phyloP scores from a whole-genome alignment of 2,888 invertebrate species.

The Nomada ruficornis region DNA sequence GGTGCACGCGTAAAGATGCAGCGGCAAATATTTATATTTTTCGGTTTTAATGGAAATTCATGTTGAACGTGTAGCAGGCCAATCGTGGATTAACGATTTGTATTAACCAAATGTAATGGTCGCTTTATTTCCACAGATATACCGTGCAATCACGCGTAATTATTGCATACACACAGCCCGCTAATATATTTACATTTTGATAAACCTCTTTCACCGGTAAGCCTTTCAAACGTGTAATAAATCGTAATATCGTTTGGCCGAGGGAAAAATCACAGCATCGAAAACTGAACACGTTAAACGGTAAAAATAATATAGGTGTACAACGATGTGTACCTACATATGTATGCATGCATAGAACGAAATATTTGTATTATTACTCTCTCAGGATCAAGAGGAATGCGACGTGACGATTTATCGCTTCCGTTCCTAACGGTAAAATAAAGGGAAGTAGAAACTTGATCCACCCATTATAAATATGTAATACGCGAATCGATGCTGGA shows the following conservation, averaged over 20 bases:
- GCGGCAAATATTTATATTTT: slow-evolving; percentile 66
- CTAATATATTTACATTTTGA: slow-evolving; percentile 63
- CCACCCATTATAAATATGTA: slow-evolving; percentile 34
- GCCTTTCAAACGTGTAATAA: slow-evolving; percentile 57
- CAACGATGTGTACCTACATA: background rate
- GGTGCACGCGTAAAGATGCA: slow-evolving; percentile 37
- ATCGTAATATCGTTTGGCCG: slow-evolving; percentile 47
- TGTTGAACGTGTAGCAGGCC: slow-evolving; percentile 36
- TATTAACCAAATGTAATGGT: slow-evolving; percentile 67
- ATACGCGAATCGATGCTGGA: slow-evolving; percentile 7
- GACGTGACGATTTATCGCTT: slow-evolving; percentile 35
- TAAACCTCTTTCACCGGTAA: slow-evolving; percentile 61
- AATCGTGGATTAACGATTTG: slow-evolving; percentile 63
- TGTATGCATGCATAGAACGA: background rate
- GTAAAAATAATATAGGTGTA: background rate
- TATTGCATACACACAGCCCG: slow-evolving; percentile 43
- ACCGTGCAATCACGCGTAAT: slow-evolving; percentile 64
- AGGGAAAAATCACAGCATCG: slow-evolving; percentile 42
- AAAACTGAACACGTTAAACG: slow-evolving; percentile 11
- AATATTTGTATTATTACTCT: slow-evolving; percentile 40
- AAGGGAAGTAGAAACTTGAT: slow-evolving; percentile 14
- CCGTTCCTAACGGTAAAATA: slow-evolving; percentile 25
- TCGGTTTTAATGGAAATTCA: slow-evolving; percentile 66
- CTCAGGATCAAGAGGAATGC: slow-evolving; percentile 35
- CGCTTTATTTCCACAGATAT: slow-evolving; percentile 61